Evolutionary conservation across 2,888 invertebrate genomes (phyloP).

Genomic region (Ophraella communa): DNA sequence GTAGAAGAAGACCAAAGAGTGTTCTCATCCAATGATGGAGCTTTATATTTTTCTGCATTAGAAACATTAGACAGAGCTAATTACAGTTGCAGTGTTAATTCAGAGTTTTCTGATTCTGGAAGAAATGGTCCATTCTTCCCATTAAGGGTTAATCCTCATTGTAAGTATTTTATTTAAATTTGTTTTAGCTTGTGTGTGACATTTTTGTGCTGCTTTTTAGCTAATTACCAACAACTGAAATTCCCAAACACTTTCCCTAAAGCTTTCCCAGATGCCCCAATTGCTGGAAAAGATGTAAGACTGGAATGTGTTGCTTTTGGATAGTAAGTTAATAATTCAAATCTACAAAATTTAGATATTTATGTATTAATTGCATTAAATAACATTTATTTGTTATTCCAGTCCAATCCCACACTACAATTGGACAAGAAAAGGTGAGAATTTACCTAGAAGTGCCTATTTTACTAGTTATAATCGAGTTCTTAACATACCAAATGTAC

Average conservation of each 20-base stretch:
- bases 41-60: constrained; percentile 92
- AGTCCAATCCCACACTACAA: constrained; percentile 91
- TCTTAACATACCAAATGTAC: constrained; percentile 83
- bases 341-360: background rate
- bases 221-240: constrained; percentile 88
- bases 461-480: constrained; percentile 84
- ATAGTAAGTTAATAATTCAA: constrained; percentile 67
- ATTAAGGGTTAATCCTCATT: constrained; percentile 81
- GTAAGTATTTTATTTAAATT: constrained; percentile 58
- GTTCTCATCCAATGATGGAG: constrained; percentile 93
- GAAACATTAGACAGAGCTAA: constrained; percentile 89
- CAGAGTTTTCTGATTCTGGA: constrained; percentile 84
- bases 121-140: constrained; percentile 90
- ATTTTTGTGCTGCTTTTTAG: constrained; percentile 52
- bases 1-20: constrained; percentile 92
- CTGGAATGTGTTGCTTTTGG: constrained; percentile 96
- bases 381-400: constrained; percentile 37
- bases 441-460: constrained; percentile 76
- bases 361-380: constrained; percentile 22
- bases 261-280: constrained; percentile 91
- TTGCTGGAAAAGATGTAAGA: constrained; percentile 87
- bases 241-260: constrained; percentile 96
- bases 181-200: no score
- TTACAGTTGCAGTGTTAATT: constrained; percentile 92
- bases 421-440: constrained; percentile 81